These are phyloP conservation scores for Scaptomyza flava DNA, from an alignment of 2,888 invertebrate genomes.

Conservation along the genomic window DNA sequence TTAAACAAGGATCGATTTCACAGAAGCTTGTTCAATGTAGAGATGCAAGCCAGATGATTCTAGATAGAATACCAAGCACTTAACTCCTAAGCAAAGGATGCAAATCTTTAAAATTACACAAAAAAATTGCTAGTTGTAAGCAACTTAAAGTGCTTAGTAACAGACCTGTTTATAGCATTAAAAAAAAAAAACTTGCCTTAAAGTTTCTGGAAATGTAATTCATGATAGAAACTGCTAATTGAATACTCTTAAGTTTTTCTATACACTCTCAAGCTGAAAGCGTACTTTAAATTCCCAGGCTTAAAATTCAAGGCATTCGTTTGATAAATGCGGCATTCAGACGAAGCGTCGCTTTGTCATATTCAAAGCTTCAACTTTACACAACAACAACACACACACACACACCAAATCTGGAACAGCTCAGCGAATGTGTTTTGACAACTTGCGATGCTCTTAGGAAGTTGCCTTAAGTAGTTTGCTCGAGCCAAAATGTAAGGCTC, in stretches of 20 bases:
- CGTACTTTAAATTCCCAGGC: slow-evolving; percentile 19
- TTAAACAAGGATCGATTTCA: slow-evolving; percentile 55
- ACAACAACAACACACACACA: slow-evolving; percentile 8
- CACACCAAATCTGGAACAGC: slow-evolving; percentile 56
- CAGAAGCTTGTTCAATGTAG: slow-evolving; percentile 55
- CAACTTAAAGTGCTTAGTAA: not conserved
- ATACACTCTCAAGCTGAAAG: slow-evolving; percentile 1
- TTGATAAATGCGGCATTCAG: slow-evolving; percentile 59
- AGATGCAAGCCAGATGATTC: slow-evolving; percentile 35
- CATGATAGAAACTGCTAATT: not conserved
- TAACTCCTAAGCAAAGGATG: slow-evolving; percentile 23
- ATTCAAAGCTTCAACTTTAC: slow-evolving; percentile 55
- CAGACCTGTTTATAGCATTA: too few species aligned
- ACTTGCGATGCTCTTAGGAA: slow-evolving; percentile 51
- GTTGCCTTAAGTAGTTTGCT: slow-evolving; percentile 68
- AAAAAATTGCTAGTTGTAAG: not conserved
- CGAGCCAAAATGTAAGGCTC: slow-evolving; percentile 61
- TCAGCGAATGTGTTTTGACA: slow-evolving; percentile 59
- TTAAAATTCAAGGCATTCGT: slow-evolving; percentile 43
- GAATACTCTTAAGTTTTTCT: not conserved
- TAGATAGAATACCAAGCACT: slow-evolving; percentile 43
- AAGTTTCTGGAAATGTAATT: not conserved
- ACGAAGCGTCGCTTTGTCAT: slow-evolving; percentile 59
- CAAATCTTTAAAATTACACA: slow-evolving; percentile 28
- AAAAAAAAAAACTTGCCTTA: not conserved